phyloP scores from a whole-genome alignment of 2,113 vertebrate species.

The Furnarius figulus region DNA sequence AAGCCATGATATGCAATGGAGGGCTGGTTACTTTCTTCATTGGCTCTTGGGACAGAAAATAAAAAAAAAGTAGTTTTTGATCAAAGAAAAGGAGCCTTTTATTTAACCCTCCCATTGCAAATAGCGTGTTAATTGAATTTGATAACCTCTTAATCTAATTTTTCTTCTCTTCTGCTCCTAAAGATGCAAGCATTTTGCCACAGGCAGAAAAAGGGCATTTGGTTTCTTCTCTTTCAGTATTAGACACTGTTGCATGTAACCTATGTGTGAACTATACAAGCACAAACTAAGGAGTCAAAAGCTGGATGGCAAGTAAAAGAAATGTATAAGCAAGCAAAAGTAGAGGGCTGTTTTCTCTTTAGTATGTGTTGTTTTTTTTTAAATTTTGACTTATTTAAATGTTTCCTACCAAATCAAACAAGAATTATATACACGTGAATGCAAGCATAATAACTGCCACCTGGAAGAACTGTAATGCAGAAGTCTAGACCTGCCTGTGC shows the following conservation, averaged over 20 bases:
- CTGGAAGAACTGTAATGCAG: background rate
- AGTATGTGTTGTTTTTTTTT: background rate
- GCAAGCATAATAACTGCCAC: background rate
- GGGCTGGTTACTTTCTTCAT: background rate
- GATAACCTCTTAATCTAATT: background rate
- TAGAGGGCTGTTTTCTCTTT: background rate
- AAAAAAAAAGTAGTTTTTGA: background rate
- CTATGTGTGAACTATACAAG: background rate
- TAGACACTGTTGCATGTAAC: background rate
- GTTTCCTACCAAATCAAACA: constrained; percentile 5
- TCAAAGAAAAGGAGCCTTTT: background rate
- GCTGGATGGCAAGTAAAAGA: background rate
- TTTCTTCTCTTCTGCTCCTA: background rate
- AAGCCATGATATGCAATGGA: background rate
- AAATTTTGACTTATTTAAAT: background rate
- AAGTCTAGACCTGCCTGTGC: background rate
- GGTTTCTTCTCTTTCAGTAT: background rate
- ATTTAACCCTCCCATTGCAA: background rate
- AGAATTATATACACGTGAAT: background rate
- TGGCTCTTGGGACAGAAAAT: background rate
- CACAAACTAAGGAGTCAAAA: background rate
- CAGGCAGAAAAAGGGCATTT: background rate
- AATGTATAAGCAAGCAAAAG: background rate
- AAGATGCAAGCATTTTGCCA: background rate
- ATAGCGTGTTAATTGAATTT: fast-evolving